Conservation (phyloP, 2,113 vertebrate species). For the Dolichotis patagonum region DNA sequence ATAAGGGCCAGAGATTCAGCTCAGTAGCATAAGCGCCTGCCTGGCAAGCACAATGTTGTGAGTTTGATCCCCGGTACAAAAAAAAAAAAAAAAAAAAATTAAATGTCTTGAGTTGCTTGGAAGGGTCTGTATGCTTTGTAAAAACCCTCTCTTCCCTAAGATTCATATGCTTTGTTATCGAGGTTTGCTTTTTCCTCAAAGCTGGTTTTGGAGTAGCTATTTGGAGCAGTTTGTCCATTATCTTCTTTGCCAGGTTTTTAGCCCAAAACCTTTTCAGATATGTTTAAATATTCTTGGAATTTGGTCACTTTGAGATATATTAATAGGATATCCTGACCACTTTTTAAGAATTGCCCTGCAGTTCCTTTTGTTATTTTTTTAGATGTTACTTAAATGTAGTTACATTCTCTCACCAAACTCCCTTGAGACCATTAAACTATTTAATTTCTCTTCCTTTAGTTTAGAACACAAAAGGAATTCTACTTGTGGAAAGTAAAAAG, state of each 20-base stretch:
- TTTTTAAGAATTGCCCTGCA: conserved; percentile 56
- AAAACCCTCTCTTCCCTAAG: not conserved
- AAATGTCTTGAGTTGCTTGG: not conserved
- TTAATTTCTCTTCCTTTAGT: conserved; percentile 61
- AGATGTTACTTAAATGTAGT: conserved; percentile 58
- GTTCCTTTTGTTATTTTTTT: conserved; percentile 34
- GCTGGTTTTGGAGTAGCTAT: not conserved
- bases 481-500: conserved; percentile 44
- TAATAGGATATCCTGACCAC: conserved; percentile 4
- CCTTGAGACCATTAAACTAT: conserved; percentile 44
- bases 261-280: conserved; percentile 24
- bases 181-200: not conserved
- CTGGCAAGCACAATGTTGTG: too few relatives aligned
- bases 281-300: conserved; percentile 45
- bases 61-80: too few relatives aligned
- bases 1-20: too few relatives aligned
- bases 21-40: too few relatives aligned
- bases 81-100: not conserved
- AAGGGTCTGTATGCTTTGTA: not conserved
- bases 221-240: not conserved
- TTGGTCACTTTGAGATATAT: conserved; percentile 5
- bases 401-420: conserved; percentile 58
- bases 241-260: conserved; percentile 49
- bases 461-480: conserved; percentile 31
- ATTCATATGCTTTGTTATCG: not conserved